A percentile compares a stretch with the other conserved stretches of the same genome.
These are phyloP conservation scores for Oryzaephilus surinamensis DNA, from an alignment of 1,140 invertebrate species.

Conservation along the genomic window DNA sequence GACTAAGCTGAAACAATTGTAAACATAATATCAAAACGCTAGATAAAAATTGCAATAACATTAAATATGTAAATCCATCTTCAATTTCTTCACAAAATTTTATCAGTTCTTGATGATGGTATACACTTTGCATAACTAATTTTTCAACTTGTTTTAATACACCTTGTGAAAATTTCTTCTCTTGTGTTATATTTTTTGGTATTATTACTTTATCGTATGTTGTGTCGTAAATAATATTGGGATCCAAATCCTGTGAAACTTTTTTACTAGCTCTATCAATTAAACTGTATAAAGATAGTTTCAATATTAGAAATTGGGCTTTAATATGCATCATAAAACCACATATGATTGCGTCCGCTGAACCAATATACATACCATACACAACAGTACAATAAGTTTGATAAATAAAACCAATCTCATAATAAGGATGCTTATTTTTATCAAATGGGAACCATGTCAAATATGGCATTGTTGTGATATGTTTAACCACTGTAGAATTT, in stretches of 20 bases:
- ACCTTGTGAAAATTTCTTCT: neutral
- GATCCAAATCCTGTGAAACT: neutral
- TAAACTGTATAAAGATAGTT: conserved; percentile 4
- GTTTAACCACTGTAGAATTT: too few relatives aligned
- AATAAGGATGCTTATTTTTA: conserved; percentile 7
- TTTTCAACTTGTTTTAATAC: neutral
- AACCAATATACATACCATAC: conserved; percentile 12
- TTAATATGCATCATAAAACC: conserved; percentile 12
- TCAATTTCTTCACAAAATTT: conserved; percentile 10
- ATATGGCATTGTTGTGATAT: too few relatives aligned
- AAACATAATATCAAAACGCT: conserved; percentile 14
- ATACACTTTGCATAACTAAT: neutral
- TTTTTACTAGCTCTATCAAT: neutral
- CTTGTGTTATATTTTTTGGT: neutral
- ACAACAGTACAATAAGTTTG: conserved; percentile 1
- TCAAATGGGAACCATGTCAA: neutral
- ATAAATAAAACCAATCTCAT: conserved; percentile 7
- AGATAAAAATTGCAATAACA: conserved; percentile 12
- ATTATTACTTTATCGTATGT: neutral
- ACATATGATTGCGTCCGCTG: conserved; percentile 10
- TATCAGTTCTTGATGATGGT: conserved; percentile 14
- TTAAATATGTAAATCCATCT: conserved; percentile 9
- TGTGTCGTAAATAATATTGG: neutral
- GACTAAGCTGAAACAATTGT: conserved; percentile 15
- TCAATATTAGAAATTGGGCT: conserved; percentile 14